Percentiles rank a stretch among this genome's conserved stretches.
Evolutionary conservation across 64 coral and sea anemone species (phyloP).

Genomic region (Stichodactyla helianthus): DNA sequence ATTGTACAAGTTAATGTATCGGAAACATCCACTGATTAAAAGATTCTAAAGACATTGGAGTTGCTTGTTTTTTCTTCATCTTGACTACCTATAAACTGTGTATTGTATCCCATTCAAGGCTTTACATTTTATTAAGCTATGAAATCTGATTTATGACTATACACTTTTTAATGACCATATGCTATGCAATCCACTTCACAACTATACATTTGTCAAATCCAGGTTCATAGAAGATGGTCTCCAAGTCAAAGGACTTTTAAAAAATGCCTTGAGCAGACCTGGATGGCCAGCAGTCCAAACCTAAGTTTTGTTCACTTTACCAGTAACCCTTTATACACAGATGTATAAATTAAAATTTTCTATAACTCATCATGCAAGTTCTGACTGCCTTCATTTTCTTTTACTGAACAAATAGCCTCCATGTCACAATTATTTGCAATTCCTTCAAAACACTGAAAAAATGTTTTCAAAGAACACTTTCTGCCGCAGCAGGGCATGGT

Average conservation of each 20-base stretch:
- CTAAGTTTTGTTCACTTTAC: too few relatives aligned
- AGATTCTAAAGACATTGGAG: neutral
- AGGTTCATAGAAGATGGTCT: too few relatives aligned
- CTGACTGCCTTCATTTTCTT: neutral
- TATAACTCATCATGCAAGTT: neutral
- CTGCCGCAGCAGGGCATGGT: conserved; percentile 57
- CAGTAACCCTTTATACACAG: too few relatives aligned
- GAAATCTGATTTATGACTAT: too few relatives aligned
- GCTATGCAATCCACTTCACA: too few relatives aligned
- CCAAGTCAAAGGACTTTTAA: neutral
- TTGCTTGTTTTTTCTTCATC: neutral
- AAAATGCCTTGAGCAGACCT: too few relatives aligned
- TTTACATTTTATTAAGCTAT: too few relatives aligned
- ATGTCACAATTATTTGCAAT: conserved; percentile 47
- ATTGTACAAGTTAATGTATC: neutral
- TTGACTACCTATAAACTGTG: neutral
- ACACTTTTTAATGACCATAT: too few relatives aligned
- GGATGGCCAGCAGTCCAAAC: too few relatives aligned
- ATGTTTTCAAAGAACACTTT: conserved; percentile 54
- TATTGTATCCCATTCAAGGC: too few relatives aligned
- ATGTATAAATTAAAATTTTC: neutral
- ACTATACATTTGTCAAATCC: too few relatives aligned
- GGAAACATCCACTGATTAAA: neutral
- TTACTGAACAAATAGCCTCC: conserved; percentile 41
- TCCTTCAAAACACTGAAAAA: conserved; percentile 62